Base-by-base conservation (phyloP, 2,113 vertebrate genomes). In the Neolamprologus sp. region DNA sequence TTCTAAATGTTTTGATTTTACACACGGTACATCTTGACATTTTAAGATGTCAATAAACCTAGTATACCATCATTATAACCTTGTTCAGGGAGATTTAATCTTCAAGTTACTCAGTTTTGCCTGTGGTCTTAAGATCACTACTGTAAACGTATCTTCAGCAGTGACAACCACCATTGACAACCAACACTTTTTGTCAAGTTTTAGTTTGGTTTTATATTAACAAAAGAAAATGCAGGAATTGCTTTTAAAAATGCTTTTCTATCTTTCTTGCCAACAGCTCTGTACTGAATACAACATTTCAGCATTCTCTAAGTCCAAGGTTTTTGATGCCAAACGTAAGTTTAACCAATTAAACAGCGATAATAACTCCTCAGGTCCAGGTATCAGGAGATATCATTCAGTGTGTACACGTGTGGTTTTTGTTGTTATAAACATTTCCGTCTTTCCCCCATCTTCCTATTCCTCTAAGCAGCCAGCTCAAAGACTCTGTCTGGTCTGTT, bases 251-350 rank as follows among this genome's bases (percentile, higher is more conserved):
- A 10, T 13, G 49, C 6, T 54, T 14, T 35, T 16, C 10, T 33
- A 5, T 63, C 11, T 26, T 12, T 60, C 49, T 85, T 37, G 1
- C 42, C 91, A 60, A 19, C 96, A 99, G 98, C 95, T 99, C 89
- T 99, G 98, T 93, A 95, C 97, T 83, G 97, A 98, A 91, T 97
- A 98, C 78, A 95, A 97, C 85, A 97, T 98, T 90, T 97, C 98
- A 10, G 95, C 95, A 81, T 98, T 99, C 96, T 97, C 97, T 94
- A 98, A 98, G 95, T 98, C 97, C 92, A 99, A 98, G 96, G 97
- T 98, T 85, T 99, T 99, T 87, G 97, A 98, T 87, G 97, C 97
- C 82, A 99, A 99, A 97, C 96, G 98, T 99, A 96, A 98, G 98
- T 96, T 82, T 12, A 54, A 17, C 47, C 42, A 16, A 3, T 57